Conservation (phyloP, 2,113 vertebrate species). For the Xerus inauris region DNA sequence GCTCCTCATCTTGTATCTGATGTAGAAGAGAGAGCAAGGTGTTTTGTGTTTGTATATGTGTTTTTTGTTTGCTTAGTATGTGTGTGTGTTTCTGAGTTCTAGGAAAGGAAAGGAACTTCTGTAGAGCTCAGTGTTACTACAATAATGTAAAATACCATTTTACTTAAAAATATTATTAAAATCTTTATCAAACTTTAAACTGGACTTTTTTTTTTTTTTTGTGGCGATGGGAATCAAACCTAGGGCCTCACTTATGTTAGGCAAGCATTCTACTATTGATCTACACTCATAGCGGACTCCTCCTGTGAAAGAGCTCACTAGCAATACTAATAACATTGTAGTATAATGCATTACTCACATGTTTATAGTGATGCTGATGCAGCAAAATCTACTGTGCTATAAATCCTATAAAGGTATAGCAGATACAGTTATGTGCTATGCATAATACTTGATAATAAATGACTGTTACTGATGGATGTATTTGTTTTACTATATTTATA, state of each 20-base stretch:
- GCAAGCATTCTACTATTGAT: too few relatives aligned
- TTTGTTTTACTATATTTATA: neutral
- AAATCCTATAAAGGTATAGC: neutral
- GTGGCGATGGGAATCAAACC: neutral
- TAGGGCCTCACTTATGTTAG: neutral
- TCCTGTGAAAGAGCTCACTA: constrained; percentile 41
- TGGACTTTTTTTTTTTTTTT: neutral
- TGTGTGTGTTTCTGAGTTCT: neutral
- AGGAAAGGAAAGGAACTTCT: neutral
- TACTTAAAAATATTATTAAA: constrained; percentile 13
- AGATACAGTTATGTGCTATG: neutral
- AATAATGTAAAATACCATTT: constrained; percentile 33
- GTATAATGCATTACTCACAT: neutral
- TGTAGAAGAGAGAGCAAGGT: neutral
- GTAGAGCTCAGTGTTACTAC: neutral
- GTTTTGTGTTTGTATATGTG: neutral
- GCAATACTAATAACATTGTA: neutral
- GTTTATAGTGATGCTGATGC: neutral
- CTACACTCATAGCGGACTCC: neutral
- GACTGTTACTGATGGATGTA: neutral
- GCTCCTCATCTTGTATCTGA: constrained; percentile 11
- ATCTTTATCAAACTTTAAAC: neutral
- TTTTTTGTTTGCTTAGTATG: neutral
- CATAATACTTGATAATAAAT: neutral
- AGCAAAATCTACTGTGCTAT: neutral